Evolutionary conservation across 2,113 vertebrate genomes (phyloP).

Genomic region (Psittacara wagleri): DNA sequence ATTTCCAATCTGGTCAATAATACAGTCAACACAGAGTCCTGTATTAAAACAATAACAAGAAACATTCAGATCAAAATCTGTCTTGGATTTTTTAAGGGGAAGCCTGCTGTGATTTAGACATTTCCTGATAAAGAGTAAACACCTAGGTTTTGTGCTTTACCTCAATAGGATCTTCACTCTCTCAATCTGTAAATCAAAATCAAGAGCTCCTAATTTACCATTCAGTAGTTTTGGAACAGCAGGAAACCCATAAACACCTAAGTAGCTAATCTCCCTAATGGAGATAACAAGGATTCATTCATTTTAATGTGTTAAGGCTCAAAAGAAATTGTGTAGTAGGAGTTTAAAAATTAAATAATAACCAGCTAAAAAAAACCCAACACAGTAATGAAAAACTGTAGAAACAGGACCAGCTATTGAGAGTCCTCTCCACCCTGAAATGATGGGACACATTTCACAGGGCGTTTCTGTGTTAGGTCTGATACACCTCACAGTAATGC

Average conservation of each 20-base stretch:
- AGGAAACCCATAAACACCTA: constrained; percentile 31
- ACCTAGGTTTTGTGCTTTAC: neutral
- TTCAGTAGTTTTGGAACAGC: constrained; percentile 9
- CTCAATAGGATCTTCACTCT: neutral
- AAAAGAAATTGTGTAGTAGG: neutral
- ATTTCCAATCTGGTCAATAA: constrained; percentile 15
- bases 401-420: neutral
- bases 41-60: neutral
- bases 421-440: neutral
- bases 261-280: neutral
- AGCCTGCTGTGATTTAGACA: constrained; percentile 29
- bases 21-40: neutral
- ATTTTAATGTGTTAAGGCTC: neutral
- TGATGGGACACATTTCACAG: neutral
- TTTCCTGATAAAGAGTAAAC: constrained; percentile 32
- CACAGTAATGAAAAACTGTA: neutral
- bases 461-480: neutral
- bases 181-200: neutral
- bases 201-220: neutral
- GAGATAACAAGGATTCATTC: neutral
- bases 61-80: neutral
- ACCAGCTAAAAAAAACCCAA: neutral
- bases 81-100: constrained; percentile 14
- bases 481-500: neutral
- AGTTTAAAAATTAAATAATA: neutral